These are phyloP conservation scores for Copsychus sechellarum DNA, from an alignment of 2,113 vertebrate genomes.

Conservation along the genomic window DNA sequence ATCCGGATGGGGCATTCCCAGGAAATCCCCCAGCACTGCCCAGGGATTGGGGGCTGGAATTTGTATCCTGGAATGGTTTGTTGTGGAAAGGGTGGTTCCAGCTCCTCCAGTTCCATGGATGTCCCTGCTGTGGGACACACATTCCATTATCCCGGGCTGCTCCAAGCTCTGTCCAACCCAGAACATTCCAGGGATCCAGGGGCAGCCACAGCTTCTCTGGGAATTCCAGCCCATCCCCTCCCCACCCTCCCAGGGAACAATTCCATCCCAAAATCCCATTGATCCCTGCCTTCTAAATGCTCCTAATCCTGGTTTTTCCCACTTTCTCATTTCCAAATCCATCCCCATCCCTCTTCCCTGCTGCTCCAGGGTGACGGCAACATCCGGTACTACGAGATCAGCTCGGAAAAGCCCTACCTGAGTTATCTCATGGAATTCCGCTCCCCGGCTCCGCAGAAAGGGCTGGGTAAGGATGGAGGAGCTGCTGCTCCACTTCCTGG, in stretches of 20 bases:
- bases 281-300: no score
- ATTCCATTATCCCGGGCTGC: background rate
- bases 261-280: background rate
- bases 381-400: slow-evolving; percentile 96
- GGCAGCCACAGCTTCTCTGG: background rate
- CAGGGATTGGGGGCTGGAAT: background rate
- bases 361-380: slow-evolving; percentile 89
- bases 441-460: slow-evolving; percentile 93
- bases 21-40: background rate
- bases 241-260: background rate
- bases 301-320: fast-evolving
- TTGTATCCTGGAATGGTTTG: background rate
- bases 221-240: background rate
- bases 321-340: fast-evolving
- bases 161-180: background rate
- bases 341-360: background rate
- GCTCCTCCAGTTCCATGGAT: background rate
- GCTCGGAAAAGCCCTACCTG: slow-evolving; percentile 91
- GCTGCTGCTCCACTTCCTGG: fast-evolving
- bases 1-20: background rate
- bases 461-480: slow-evolving; percentile 81
- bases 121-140: background rate
- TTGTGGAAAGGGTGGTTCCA: background rate
- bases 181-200: background rate
- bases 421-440: slow-evolving; percentile 97